Conservation (phyloP, 2,113 vertebrate genomes). For the Sclerurus mexicanus region DNA sequence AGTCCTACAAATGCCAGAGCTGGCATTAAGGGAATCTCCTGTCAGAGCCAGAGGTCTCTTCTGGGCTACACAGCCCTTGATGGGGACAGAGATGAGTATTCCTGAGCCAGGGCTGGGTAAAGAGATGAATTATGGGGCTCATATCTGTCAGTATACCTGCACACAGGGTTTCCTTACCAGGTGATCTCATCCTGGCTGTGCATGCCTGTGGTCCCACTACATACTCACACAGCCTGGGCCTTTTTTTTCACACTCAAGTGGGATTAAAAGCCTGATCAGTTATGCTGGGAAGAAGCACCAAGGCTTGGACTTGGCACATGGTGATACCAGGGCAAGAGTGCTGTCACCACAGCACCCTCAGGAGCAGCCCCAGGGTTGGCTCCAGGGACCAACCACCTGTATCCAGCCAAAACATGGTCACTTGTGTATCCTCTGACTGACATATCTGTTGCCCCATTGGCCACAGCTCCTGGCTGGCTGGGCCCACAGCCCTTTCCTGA, state of each 20-base stretch:
- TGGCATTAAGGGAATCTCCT: slow-evolving; percentile 19
- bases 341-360: background rate
- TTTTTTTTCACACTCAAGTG: background rate
- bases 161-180: background rate
- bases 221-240: background rate
- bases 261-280: background rate
- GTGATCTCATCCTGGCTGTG: background rate
- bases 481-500: background rate
- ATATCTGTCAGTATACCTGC: background rate
- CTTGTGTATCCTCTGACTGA: rapidly evolving
- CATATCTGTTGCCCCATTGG: background rate
- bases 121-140: background rate
- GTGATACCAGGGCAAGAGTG: background rate
- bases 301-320: background rate
- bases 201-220: background rate
- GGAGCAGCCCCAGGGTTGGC: background rate
- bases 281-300: background rate
- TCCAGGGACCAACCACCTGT: background rate
- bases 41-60: background rate
- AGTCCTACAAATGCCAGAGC: slow-evolving; percentile 5
- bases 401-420: background rate
- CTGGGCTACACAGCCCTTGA: background rate
- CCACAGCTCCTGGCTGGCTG: rapidly evolving
- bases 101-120: background rate
- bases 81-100: background rate